phyloP scores from a whole-genome alignment of 2,888 invertebrate genomes.

The Agriopis leucophaearia region DNA sequence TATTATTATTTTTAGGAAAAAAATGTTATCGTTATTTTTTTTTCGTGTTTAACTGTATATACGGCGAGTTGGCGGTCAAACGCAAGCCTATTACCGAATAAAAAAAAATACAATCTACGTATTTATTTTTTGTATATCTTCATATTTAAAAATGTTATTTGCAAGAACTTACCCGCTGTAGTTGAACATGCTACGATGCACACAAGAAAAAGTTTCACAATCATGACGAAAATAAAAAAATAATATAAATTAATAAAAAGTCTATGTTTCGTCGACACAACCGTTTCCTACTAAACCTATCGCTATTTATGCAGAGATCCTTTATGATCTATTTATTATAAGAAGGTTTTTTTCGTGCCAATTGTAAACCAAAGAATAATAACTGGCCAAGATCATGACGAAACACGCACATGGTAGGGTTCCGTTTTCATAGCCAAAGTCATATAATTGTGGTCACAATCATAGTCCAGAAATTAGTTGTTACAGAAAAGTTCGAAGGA shows the following conservation, averaged over 20 bases:
- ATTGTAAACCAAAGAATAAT: slow-evolving; percentile 12
- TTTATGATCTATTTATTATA: slow-evolving; percentile 22
- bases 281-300: slow-evolving; percentile 15
- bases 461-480: no score
- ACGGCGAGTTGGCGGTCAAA: no score
- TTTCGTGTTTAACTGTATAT: no score
- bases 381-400: no score
- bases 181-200: slow-evolving; percentile 33
- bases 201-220: slow-evolving; percentile 21
- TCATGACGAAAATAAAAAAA: slow-evolving; percentile 29
- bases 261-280: slow-evolving; percentile 10
- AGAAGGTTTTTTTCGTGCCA: slow-evolving; percentile 7
- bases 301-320: slow-evolving; percentile 12
- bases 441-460: no score
- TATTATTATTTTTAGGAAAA: no score
- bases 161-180: slow-evolving; percentile 27
- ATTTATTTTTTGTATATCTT: background rate
- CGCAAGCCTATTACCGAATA: no score
- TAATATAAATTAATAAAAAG: background rate
- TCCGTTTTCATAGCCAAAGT: no score
- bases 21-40: no score
- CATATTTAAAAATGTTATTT: background rate
- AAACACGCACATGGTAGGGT: no score
- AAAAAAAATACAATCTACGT: no score
- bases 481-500: no score